Percentiles rank a stretch among this genome's conserved stretches.
These are phyloP conservation scores for Pantherophis alleghaniensis DNA, from an alignment of 2,797 vertebrate genomes.

Conservation along the genomic window DNA sequence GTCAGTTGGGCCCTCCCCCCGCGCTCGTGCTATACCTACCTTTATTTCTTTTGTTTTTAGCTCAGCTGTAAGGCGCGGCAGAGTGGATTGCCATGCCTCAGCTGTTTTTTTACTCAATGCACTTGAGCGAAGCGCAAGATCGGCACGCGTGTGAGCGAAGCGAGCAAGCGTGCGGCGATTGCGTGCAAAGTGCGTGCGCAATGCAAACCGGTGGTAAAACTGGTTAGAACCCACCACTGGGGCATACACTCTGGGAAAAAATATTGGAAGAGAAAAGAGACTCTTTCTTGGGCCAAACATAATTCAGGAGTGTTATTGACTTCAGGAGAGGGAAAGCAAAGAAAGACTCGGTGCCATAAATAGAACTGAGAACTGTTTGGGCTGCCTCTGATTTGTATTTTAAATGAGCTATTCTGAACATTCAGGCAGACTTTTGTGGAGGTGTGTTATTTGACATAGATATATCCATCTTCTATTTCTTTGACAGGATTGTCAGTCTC, in stretches of 20 bases:
- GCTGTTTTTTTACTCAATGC: no score
- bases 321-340: not conserved
- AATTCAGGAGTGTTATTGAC: not conserved
- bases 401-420: not conserved
- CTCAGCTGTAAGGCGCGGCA: no score
- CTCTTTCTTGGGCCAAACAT: not conserved
- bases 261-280: not conserved
- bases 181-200: no score
- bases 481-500: not conserved
- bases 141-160: no score
- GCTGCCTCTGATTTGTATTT: not conserved
- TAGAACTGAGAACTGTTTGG: not conserved
- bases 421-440: not conserved
- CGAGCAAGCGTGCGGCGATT: no score
- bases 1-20: no score
- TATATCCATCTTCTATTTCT: not conserved
- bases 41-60: no score
- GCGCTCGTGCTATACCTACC: no score
- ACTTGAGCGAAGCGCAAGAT: no score
- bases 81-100: no score
- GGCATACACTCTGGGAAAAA: not conserved
- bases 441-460: not conserved
- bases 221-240: no score
- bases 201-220: no score
- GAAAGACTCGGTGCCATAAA: not conserved